phyloP scores from a whole-genome alignment of 2,113 vertebrate genomes.

The Seriola dumerili region DNA sequence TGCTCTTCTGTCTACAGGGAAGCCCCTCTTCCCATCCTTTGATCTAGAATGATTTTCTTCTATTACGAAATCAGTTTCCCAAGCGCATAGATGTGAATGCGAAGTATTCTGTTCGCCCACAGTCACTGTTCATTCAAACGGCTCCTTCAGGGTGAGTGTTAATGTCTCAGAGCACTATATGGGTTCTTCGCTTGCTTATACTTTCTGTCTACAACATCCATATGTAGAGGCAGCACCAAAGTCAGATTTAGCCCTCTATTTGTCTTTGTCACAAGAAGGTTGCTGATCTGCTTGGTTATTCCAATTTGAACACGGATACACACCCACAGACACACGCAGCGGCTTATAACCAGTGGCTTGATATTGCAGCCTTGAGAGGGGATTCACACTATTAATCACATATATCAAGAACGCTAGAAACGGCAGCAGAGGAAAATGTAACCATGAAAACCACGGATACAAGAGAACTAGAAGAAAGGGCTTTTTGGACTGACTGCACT shows the following conservation, averaged over 20 bases:
- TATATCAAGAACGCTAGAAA: background rate
- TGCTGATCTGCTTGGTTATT: constrained; percentile 44
- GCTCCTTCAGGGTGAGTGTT: constrained; percentile 21
- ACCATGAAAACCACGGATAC: constrained; percentile 21
- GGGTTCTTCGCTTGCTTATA: background rate
- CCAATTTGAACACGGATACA: background rate
- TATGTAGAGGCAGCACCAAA: background rate
- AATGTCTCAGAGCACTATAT: constrained; percentile 12
- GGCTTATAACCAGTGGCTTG: background rate
- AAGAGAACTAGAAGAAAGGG: background rate
- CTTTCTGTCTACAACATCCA: constrained; percentile 13
- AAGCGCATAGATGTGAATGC: constrained; percentile 29
- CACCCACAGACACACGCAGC: constrained; percentile 4
- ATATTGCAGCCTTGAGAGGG: constrained; percentile 35
- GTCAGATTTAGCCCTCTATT: constrained; percentile 33
- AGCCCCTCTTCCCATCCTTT: constrained; percentile 18
- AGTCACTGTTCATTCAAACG: constrained; percentile 41
- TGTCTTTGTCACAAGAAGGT: constrained; percentile 62
- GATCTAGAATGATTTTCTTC: background rate
- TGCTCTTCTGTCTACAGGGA: background rate
- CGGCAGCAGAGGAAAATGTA: background rate
- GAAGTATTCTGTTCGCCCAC: constrained; percentile 17
- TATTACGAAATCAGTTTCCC: constrained; percentile 11
- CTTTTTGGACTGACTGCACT: background rate
- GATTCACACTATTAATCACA: constrained; percentile 51